Percentiles rank a stretch among this genome's conserved stretches.
These are phyloP conservation scores for Acrobasis suavella DNA, from an alignment of 2,888 invertebrate species.

Conservation along the genomic window DNA sequence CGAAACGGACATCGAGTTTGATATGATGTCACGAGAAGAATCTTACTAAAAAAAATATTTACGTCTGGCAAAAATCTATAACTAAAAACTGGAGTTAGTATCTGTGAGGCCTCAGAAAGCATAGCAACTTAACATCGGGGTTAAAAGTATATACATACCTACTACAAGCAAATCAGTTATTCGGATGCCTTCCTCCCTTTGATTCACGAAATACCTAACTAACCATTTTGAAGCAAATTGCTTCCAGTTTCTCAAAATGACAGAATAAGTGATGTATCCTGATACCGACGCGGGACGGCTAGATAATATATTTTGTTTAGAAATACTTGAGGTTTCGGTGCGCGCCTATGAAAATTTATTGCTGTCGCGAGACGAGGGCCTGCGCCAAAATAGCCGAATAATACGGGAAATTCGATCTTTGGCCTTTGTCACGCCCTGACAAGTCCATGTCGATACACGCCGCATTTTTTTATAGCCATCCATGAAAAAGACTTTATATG, in stretches of 20 bases:
- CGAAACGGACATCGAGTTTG: too few species aligned
- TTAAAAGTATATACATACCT: too few species aligned
- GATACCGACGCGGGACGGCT: background rate
- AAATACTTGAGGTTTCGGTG: constrained; percentile 16
- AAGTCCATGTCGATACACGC: constrained; percentile 7
- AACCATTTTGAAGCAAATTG: background rate
- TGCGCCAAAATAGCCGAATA: constrained; percentile 7
- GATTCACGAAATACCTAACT: background rate
- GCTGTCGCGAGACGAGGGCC: constrained; percentile 2
- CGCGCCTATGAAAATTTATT: constrained; percentile 21
- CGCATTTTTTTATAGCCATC: background rate
- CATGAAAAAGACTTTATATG: too few species aligned
- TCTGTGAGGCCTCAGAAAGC: too few species aligned
- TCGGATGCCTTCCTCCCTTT: background rate
- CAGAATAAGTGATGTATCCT: background rate
- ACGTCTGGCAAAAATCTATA: too few species aligned
- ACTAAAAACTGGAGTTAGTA: too few species aligned
- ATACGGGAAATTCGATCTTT: constrained; percentile 5
- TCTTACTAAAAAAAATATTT: too few species aligned
- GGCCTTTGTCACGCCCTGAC: constrained; percentile 3
- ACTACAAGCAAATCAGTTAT: background rate
- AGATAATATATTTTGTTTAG: constrained; percentile 18
- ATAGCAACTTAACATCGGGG: too few species aligned
- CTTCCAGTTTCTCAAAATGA: background rate
- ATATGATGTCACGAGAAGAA: too few species aligned